Evolutionary conservation across 2,888 invertebrate species (phyloP), one percentile per base, ranked within the genome.

Genomic region (Autographa gamma): DNA sequence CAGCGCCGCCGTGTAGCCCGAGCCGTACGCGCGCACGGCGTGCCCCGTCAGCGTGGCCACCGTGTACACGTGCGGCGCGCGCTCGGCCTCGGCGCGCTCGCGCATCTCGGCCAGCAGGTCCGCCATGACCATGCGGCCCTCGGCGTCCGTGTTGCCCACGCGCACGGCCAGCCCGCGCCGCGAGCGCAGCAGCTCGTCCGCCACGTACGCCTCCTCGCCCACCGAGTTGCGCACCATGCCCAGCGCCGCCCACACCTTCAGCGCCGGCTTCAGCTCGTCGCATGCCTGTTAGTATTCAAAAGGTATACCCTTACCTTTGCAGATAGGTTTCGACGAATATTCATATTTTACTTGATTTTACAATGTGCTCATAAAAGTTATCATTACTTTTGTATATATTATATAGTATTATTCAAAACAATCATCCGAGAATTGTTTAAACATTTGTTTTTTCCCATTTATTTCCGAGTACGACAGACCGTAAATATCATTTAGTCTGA

Each of bases 81-180:
- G 96, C 77, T 98, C 97, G 75, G 96, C 93, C 16, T 96, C 83
- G 7, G 98, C 98, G 88, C 97, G 94, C 90, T 97, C 97, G 89
- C 31, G 52, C 81, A 84, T 76, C 92, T 97, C 97, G 87, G 97
- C 98, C 41, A 99, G 96, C 34, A 98, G 97, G 95, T 99, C 99
- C 54, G 97, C 97, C 98, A 99, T 98, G 60, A 98, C 97, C 97
- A 99, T 97, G 70, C 99, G 96, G 1, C 99, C 99, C 94, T 99
- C 99, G 63, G 99, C 99, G 95, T 99, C 99, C 5, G 99, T 99
- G 93, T 99, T 99, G 68, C 98, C 98, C 62, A 99, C 96, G 71
- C 99, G 97, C 66, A 99, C 97, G 73, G 98, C 96, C n/a, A 96
- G 96, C 6, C 98, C 98, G 77, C 98, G 97, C 69, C 99, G 96